Conservation (phyloP, 1,140 invertebrate species). For the Trichonephila inaurata region DNA sequence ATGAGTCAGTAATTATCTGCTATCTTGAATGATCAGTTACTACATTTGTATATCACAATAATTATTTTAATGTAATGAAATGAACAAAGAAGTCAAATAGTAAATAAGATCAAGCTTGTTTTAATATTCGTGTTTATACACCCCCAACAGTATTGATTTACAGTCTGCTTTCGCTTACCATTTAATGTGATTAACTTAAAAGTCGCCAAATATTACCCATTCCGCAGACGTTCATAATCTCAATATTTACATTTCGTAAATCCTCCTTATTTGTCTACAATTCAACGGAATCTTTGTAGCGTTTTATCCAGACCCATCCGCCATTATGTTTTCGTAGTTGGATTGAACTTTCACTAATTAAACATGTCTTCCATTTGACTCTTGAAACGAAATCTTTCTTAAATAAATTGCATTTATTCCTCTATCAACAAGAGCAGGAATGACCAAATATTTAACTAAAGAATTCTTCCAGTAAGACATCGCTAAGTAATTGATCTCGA, state of each 20-base stretch:
- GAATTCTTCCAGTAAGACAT: background rate
- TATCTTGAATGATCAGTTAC: no score
- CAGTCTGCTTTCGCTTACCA: no score
- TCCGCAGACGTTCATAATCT: background rate
- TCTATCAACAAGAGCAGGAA: slow-evolving; percentile 11
- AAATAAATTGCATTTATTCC: slow-evolving; percentile 24
- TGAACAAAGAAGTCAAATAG: no score
- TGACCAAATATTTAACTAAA: slow-evolving; percentile 30
- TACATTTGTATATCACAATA: no score
- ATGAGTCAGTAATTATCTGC: no score
- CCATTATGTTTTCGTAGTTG: background rate
- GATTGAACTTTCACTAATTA: background rate
- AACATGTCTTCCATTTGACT: background rate
- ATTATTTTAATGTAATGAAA: no score
- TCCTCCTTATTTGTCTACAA: background rate
- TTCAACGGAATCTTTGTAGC: background rate
- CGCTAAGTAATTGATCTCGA: background rate
- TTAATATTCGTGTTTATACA: no score
- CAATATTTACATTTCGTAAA: background rate
- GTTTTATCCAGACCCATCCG: background rate
- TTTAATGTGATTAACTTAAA: background rate
- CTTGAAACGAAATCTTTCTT: background rate
- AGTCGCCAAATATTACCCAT: background rate
- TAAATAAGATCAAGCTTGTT: no score
- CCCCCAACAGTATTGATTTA: no score